Conservation (phyloP, 2,797 vertebrate species). For the Mycteria americana region DNA sequence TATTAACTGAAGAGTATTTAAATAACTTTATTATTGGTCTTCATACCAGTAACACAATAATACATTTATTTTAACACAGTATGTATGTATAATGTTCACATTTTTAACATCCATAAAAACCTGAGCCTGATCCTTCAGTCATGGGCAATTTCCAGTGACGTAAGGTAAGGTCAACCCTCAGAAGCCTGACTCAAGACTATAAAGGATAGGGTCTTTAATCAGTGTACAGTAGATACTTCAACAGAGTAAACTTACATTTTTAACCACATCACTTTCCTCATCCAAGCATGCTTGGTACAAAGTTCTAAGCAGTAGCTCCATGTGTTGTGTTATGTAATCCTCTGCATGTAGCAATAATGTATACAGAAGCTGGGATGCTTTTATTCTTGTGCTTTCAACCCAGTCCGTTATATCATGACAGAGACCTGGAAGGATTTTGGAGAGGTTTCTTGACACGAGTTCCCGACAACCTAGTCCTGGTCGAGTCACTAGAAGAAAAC, state of each 20-base stretch:
- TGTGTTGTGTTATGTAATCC: slow-evolving; percentile 90
- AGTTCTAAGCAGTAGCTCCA: slow-evolving; percentile 84
- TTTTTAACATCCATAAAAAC: neutral
- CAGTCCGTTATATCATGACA: slow-evolving; percentile 87
- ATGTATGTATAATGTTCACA: neutral
- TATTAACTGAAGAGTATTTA: neutral
- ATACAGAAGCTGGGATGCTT: slow-evolving; percentile 84
- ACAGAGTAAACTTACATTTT: slow-evolving; percentile 79
- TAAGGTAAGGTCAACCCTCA: neutral
- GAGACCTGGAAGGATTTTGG: slow-evolving; percentile 87
- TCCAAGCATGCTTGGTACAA: slow-evolving; percentile 83
- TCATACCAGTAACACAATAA: neutral
- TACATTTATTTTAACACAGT: neutral
- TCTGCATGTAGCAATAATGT: slow-evolving; percentile 88
- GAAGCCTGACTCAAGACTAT: neutral
- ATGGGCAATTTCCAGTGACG: neutral
- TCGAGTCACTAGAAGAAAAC: slow-evolving; percentile 77
- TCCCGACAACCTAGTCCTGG: slow-evolving; percentile 92
- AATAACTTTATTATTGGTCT: neutral
- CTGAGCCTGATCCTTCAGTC: neutral
- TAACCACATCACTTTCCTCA: slow-evolving; percentile 80
- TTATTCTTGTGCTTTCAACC: slow-evolving; percentile 86
- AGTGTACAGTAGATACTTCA: neutral
- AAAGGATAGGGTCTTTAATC: neutral
- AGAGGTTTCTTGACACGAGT: slow-evolving; percentile 89